These are phyloP conservation scores for Romanogobio albipinnatus DNA, from an alignment of 2,113 vertebrate genomes.

Conservation along the genomic window DNA sequence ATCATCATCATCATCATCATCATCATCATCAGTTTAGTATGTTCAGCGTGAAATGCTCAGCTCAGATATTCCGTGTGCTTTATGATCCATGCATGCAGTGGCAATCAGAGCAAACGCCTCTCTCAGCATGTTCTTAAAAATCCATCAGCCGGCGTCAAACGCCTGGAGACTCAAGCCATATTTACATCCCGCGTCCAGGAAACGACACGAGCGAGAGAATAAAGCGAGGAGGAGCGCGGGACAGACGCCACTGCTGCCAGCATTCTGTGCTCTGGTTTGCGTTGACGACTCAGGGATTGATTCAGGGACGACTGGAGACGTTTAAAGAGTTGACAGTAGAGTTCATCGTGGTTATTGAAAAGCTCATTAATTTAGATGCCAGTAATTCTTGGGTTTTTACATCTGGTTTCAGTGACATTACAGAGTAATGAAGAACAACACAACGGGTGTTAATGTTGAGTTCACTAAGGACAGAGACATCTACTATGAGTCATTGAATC, in stretches of 20 bases:
- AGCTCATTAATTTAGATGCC: neutral
- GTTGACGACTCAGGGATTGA: slow-evolving; percentile 69
- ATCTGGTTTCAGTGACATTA: slow-evolving; percentile 12
- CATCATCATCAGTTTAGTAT: neutral
- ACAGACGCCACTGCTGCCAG: slow-evolving; percentile 67
- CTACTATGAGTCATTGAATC: too few relatives aligned
- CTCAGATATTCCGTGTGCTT: neutral
- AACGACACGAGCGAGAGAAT: neutral
- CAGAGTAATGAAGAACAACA: neutral
- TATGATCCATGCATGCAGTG: neutral
- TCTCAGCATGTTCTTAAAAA: slow-evolving; percentile 9
- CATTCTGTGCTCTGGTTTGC: slow-evolving; percentile 66
- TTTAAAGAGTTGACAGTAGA: neutral
- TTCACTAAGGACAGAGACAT: neutral
- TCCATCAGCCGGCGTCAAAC: neutral
- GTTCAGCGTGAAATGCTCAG: neutral
- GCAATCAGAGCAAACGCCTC: slow-evolving; percentile 13
- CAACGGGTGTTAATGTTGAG: neutral
- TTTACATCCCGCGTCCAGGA: slow-evolving; percentile 20
- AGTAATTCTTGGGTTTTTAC: slow-evolving; percentile 26
- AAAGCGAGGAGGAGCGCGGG: neutral
- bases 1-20: neutral
- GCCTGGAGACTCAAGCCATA: slow-evolving; percentile 25
- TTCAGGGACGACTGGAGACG: neutral
- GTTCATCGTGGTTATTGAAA: neutral